These are phyloP conservation scores for Ophioderma brevispina DNA, from an alignment of 35 echinoderm and acorn worm genomes.

Conservation along the genomic window DNA sequence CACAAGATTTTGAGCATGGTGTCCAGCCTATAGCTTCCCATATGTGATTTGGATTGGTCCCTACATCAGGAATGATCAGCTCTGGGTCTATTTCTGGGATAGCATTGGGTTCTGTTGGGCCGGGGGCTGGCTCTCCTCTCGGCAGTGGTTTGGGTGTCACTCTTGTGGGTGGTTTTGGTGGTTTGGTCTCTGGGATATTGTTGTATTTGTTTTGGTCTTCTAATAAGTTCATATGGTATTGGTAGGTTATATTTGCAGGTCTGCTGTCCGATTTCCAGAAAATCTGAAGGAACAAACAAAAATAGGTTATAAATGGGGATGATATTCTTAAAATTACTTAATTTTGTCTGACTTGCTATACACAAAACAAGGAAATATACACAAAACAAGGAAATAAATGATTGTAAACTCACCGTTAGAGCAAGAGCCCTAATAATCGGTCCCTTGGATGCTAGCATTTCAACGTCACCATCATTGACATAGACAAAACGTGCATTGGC, in stretches of 20 bases:
- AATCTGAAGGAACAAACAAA: neutral
- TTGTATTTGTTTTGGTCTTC: neutral
- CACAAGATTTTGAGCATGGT: constrained; percentile 5
- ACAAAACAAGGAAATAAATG: neutral
- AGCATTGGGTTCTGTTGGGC: neutral
- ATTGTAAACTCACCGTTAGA: constrained; percentile 8
- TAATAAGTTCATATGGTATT: constrained; percentile 4
- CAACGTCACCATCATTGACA: neutral
- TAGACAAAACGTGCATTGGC: constrained; percentile 54
- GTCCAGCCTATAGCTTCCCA: constrained; percentile 37
- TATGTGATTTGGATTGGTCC: neutral
- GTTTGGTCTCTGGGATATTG: no score
- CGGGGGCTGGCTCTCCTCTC: neutral
- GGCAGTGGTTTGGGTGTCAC: neutral
- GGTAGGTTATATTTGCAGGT: constrained; percentile 23
- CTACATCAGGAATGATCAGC: neutral
- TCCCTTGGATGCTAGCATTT: neutral
- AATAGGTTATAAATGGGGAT: neutral
- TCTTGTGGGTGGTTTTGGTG: no score
- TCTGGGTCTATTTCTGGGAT: neutral
- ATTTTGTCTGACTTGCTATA: neutral
- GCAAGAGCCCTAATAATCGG: neutral
- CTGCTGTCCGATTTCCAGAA: constrained; percentile 25
- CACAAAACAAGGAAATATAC: neutral
- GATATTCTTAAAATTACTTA: neutral